These are phyloP conservation scores for Sarcophaga bullata DNA, from an alignment of 1,140 invertebrate genomes.

Conservation along the genomic window DNA sequence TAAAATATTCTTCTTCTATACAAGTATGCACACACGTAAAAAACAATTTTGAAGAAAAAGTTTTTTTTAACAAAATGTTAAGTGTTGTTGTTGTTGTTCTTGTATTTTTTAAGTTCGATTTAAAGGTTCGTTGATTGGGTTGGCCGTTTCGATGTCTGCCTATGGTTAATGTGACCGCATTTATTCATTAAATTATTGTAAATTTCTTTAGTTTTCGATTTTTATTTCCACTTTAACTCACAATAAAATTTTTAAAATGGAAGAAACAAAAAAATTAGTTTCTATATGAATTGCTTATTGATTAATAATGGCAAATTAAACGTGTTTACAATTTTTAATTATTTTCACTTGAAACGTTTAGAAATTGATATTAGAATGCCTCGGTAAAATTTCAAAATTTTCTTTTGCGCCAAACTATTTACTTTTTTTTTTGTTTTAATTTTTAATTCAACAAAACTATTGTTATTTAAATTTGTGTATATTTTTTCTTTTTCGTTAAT, in stretches of 20 bases:
- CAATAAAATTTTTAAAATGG: not conserved
- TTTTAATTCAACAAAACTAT: not conserved
- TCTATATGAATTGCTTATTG: not conserved
- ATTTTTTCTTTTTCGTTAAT: no score
- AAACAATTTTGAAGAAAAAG: no score
- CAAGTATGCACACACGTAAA: not conserved
- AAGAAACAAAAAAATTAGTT: not conserved
- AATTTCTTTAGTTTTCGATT: not conserved
- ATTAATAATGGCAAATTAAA: conserved; percentile 27
- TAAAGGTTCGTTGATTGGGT: not conserved
- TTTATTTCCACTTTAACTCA: not conserved
- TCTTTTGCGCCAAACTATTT: not conserved
- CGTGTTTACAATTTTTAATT: not conserved
- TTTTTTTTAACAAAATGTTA: no score
- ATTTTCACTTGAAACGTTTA: not conserved
- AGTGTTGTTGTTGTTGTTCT: no score
- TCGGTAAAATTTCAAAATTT: not conserved
- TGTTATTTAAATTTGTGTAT: no score
- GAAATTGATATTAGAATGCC: not conserved
- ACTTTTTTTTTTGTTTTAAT: not conserved
- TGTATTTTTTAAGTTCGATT: not conserved
- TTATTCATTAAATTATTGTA: not conserved
- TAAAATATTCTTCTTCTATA: not conserved
- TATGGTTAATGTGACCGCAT: conserved; percentile 8
- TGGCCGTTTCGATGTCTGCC: not conserved